A percentile compares a stretch with the other conserved stretches of the same genome.
Conservation (phyloP, 2,113 vertebrate species). For the Hyaena hyaena region DNA sequence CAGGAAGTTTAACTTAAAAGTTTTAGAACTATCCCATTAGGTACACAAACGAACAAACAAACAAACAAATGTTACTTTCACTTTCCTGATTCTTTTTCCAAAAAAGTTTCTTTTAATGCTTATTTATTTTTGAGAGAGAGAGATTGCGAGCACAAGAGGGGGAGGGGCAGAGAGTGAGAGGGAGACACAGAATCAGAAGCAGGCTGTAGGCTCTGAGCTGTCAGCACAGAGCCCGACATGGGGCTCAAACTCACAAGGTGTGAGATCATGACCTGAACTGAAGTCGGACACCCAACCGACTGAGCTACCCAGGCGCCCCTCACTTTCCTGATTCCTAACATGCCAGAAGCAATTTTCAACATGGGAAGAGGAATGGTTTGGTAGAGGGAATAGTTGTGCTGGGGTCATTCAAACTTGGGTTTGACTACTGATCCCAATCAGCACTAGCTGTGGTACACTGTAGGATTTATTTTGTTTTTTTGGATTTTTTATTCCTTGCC, state of each 20-base stretch:
- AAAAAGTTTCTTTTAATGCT: too few species aligned
- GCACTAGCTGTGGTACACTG: neutral
- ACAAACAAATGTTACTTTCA: neutral
- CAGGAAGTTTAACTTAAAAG: neutral
- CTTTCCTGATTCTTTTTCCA: neutral
- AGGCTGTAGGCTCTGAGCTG: too few species aligned
- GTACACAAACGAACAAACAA: neutral
- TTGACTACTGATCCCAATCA: neutral
- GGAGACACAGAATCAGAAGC: too few species aligned
- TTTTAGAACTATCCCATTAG: neutral
- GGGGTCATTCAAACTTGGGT: neutral
- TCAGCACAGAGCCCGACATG: too few species aligned
- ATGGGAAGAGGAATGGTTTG: neutral
- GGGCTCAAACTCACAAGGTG: too few species aligned
- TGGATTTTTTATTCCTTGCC: neutral
- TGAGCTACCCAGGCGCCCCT: neutral
- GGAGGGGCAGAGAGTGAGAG: too few species aligned
- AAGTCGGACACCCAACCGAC: too few species aligned
- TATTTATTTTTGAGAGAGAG: too few species aligned
- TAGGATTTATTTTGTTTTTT: neutral
- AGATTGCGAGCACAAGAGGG: too few species aligned
- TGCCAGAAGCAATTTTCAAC: neutral
- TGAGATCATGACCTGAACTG: too few species aligned
- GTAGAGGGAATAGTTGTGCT: neutral
- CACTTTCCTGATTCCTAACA: neutral